Conservation (phyloP, 2,888 invertebrate species). For the Odiellus spinosus region DNA sequence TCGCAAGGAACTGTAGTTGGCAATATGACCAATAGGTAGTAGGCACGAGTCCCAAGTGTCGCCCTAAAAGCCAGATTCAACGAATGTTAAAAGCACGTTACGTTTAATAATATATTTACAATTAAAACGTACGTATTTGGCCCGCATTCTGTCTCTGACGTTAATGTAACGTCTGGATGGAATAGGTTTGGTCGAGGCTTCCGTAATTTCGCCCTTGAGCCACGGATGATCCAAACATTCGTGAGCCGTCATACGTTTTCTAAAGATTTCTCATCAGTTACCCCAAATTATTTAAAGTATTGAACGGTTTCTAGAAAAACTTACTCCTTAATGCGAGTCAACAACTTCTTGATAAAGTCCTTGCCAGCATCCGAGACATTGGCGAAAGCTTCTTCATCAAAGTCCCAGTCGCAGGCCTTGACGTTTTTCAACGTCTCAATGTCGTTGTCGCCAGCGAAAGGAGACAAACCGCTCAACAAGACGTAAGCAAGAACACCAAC, state of each 20-base stretch:
- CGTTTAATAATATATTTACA: no score
- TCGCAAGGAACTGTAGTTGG: constrained; percentile 91
- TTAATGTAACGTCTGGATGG: constrained; percentile 67
- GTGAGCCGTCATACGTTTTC: constrained; percentile 94
- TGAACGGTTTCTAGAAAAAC: constrained; percentile 23
- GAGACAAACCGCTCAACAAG: constrained; percentile 93
- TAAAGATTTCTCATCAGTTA: constrained; percentile 28
- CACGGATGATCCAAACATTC: constrained; percentile 90
- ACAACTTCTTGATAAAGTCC: constrained; percentile 87
- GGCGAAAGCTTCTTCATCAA: constrained; percentile 87
- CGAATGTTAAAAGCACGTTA: no score
- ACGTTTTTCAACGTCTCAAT: constrained; percentile 96
- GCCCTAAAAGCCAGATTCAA: constrained; percentile 10
- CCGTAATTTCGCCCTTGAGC: constrained; percentile 45
- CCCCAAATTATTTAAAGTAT: neutral
- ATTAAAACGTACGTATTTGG: constrained; percentile 36
- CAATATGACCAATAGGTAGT: constrained; percentile 86
- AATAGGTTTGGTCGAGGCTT: constrained; percentile 49
- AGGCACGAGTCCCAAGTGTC: constrained; percentile 58
- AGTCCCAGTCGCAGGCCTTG: constrained; percentile 97
- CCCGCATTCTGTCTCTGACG: constrained; percentile 71
- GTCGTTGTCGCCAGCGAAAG: constrained; percentile 97
- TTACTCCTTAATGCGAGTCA: constrained; percentile 84
- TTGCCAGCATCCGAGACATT: constrained; percentile 91
- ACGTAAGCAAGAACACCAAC: constrained; percentile 97